Evolutionary conservation across 2,797 vertebrate genomes (phyloP).

Genomic region (Arrhamphus sclerolepis): DNA sequence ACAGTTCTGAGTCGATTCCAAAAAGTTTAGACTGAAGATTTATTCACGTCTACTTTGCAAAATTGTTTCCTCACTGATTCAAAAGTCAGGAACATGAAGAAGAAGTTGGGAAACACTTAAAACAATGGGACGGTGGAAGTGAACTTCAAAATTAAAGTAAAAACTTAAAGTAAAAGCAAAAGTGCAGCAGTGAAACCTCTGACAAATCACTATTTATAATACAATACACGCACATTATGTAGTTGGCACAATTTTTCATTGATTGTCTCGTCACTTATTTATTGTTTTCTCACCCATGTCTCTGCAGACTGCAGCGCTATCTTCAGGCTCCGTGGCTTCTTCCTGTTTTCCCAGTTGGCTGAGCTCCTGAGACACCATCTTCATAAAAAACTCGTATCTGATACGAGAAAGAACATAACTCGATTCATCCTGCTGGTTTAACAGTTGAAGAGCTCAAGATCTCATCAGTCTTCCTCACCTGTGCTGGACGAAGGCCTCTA

Average conservation of each 20-base stretch:
- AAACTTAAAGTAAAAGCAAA: no score
- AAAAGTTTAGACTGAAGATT: no score
- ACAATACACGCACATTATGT: background rate
- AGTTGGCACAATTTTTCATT: background rate
- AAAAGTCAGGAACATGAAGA: no score
- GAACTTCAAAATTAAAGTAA: no score
- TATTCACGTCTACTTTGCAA: no score
- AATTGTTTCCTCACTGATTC: no score
- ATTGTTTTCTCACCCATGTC: conserved; percentile 47
- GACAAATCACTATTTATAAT: no score
- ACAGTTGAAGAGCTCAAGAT: background rate
- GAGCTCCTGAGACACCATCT: conserved; percentile 84
- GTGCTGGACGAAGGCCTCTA: conserved; percentile 91
- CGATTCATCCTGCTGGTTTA: background rate
- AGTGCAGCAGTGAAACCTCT: no score
- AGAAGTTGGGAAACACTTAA: no score
- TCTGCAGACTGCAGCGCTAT: background rate
- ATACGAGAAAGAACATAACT: conserved; percentile 8
- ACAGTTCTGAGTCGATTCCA: no score
- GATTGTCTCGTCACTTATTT: conserved; percentile 12
- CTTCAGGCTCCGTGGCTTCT: conserved; percentile 9
- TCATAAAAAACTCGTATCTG: conserved; percentile 88
- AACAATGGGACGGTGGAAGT: no score
- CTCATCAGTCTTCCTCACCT: conserved; percentile 75
- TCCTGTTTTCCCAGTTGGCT: conserved; percentile 81